Base-by-base conservation (phyloP, 2,113 vertebrate genomes). In the Urocolius indicus region DNA sequence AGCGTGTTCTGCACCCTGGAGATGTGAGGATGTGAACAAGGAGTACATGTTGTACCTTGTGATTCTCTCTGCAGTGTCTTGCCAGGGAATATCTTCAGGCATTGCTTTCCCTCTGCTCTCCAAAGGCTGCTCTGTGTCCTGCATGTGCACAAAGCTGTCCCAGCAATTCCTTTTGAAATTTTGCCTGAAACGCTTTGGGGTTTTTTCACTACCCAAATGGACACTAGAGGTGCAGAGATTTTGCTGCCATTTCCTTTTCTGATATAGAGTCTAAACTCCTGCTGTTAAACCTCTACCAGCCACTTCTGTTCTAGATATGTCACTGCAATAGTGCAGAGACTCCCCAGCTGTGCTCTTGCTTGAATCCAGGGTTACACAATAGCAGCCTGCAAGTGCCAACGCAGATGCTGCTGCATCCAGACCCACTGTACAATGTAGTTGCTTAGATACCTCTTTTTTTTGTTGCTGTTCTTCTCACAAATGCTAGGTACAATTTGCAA, bases 401-500 rank as follows among this genome's bases (percentile, higher is more conserved):
- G 27, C 95, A 75, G 91, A 73, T 54, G 51, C 93, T 94, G 89
- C 95, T 76, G 76, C 76, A 95, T 95, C 58, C 83, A 95, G 75
- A 84, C 93, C 82, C 11, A 13, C 76, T 58, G 29, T 29, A 54
- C 80, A 69, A n/a, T 69, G 57, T 18, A 76, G 97, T 98, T 98
- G 96, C 97, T 94, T 97, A 77, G 98, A 94, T 97, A 97, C 86
- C 20, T 77, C 43, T 48, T 7, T 81, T 75, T 93, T 94, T 87
- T 13, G 87, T 90, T 87, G 68, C 58, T 84, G 8, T 6, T 62
- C 55, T 90, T 65, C 72, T 82, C 72, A 76, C 66, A 95, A 84
- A 78, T 85, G 41, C 94, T 80, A 93, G 93, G 94, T 97, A 96
- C 91, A 93, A 65, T 94, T 87, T 69, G 72, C 87, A 86, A n/a